Evolutionary conservation across 2,888 invertebrate species (phyloP).

Genomic region (Hirtodrosophila cameraria): DNA sequence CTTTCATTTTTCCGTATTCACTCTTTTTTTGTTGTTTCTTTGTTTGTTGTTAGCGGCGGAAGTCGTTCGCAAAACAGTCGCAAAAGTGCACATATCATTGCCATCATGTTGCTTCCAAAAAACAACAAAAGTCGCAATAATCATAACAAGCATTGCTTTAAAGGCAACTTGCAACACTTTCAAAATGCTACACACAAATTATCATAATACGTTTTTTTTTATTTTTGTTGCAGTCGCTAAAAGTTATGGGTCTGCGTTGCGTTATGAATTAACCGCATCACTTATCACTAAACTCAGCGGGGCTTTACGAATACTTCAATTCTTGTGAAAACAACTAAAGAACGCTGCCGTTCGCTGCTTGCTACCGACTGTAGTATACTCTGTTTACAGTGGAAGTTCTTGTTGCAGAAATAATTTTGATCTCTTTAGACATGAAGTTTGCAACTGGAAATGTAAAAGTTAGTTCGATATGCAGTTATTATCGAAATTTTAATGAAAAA

Average conservation of each 20-base stretch:
- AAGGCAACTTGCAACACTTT: constrained; percentile 21
- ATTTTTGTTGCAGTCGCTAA: neutral
- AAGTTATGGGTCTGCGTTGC: constrained; percentile 9
- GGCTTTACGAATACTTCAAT: constrained; percentile 25
- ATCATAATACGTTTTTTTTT: too few species aligned
- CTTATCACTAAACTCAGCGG: constrained; percentile 49
- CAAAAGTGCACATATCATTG: constrained; percentile 58
- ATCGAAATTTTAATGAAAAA: too few species aligned
- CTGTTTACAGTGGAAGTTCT: too few species aligned
- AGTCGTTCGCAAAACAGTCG: constrained; percentile 24
- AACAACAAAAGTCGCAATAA: constrained; percentile 33
- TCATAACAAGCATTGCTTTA: constrained; percentile 24
- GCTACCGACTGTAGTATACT: too few species aligned
- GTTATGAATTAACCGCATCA: constrained; percentile 45
- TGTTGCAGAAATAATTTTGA: too few species aligned
- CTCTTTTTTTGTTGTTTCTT: constrained; percentile 8
- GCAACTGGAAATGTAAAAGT: too few species aligned
- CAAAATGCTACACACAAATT: neutral
- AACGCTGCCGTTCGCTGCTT: too few species aligned
- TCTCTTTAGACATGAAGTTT: too few species aligned
- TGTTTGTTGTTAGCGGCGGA: constrained; percentile 31
- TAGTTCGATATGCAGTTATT: too few species aligned
- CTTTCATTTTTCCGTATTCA: constrained; percentile 7
- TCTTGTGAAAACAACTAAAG: constrained; percentile 37
- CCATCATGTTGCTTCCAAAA: constrained; percentile 23